phyloP scores from a whole-genome alignment of 2,113 vertebrate genomes.

The Hirundichthys speculiger region DNA sequence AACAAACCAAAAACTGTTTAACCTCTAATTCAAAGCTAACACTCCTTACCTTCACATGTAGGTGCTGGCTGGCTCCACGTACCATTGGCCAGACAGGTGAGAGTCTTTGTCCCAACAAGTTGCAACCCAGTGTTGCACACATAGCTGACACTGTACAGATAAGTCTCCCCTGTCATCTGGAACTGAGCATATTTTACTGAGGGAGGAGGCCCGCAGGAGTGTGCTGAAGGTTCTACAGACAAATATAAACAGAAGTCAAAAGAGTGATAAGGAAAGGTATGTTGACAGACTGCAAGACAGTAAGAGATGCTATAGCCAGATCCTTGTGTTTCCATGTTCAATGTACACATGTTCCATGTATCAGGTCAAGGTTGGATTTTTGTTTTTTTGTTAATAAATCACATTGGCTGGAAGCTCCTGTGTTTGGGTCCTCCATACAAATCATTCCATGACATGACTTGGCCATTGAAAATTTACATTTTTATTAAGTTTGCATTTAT shows the following conservation, averaged over 20 bases:
- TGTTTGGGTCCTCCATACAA: too few species aligned
- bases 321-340: too few species aligned
- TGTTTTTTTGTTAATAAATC: too few species aligned
- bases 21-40: not conserved
- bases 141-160: constrained; percentile 85
- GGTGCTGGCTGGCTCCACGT: constrained; percentile 89
- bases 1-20: too few species aligned
- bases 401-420: too few species aligned
- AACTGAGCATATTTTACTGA: constrained; percentile 85
- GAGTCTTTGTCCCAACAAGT: constrained; percentile 81
- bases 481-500: too few species aligned
- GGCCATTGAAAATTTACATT: too few species aligned
- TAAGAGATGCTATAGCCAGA: too few species aligned
- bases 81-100: constrained; percentile 86
- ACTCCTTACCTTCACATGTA: constrained; percentile 81
- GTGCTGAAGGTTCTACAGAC: constrained; percentile 47
- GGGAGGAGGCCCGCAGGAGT: constrained; percentile 88
- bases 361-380: too few species aligned
- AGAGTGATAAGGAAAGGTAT: not conserved
- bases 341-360: too few species aligned
- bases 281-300: too few species aligned
- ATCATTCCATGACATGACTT: too few species aligned
- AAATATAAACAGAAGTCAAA: not conserved
- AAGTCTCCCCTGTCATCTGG: constrained; percentile 74
- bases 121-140: constrained; percentile 86